phyloP scores from a whole-genome alignment of 2,797 vertebrate species.

The Manis crassicaudata region DNA sequence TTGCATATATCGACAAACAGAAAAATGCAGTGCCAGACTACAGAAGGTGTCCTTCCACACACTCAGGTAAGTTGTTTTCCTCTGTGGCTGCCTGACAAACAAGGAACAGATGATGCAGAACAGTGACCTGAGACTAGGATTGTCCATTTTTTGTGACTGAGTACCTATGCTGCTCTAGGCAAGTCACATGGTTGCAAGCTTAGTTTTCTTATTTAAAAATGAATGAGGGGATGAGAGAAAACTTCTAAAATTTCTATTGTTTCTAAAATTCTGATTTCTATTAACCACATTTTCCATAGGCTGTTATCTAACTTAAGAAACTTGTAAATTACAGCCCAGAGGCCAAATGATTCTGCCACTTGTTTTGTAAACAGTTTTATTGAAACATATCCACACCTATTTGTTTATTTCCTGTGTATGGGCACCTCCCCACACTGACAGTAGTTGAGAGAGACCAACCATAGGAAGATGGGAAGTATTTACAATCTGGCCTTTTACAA shows the following conservation, averaged over 20 bases:
- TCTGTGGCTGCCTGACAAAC: background rate
- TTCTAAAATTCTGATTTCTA: background rate
- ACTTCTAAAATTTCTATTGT: background rate
- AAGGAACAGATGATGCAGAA: rapidly evolving
- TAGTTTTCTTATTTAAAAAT: background rate
- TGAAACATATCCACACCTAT: background rate
- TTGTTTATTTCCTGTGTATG: background rate
- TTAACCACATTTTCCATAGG: background rate
- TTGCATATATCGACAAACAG: constrained; percentile 72
- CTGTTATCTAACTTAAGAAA: background rate
- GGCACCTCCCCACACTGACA: rapidly evolving
- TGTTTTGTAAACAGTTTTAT: background rate
- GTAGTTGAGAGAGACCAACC: background rate
- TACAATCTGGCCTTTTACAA: background rate
- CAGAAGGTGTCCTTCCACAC: background rate
- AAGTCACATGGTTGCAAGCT: background rate
- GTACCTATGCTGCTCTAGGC: background rate
- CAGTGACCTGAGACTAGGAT: background rate
- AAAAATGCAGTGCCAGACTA: background rate
- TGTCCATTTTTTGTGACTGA: background rate
- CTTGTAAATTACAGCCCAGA: background rate
- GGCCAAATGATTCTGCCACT: background rate
- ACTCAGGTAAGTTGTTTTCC: background rate
- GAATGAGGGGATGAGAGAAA: background rate
- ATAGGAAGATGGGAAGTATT: background rate